Evolutionary conservation across 1,140 invertebrate genomes (phyloP), one percentile per base, ranked within the genome.

Genomic region (Drosophila littoralis): DNA sequence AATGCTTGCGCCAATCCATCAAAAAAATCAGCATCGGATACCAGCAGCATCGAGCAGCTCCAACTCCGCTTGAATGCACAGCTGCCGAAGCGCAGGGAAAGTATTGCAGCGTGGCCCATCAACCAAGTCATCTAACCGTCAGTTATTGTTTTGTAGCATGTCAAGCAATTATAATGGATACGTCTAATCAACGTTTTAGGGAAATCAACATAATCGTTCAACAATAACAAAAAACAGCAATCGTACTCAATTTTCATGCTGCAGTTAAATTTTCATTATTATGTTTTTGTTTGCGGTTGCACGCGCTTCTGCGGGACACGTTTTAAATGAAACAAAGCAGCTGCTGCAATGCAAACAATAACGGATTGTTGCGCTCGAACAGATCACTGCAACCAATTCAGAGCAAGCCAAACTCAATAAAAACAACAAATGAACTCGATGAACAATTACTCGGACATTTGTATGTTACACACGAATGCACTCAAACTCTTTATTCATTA

Each of bases 131-230:
- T 75, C 60, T 58, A 58, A 43, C 45, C 58, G 58, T 70, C 66
- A 58, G 77, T 81, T 71, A 61, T 81, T 79, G 65, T 65, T 78
- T 86, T 86, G 78, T 85, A 72, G 72, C 65, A 70, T 78, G 75
- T 65, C 77, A 68, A 66, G 68, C 83, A 86, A 86, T 86, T 88
- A 86, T 88, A 86, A 88, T 86, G 79, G 79, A 86, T 75, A 79
- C 79, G 77, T 82, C 83, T 86, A 86, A 86, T 86, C 83, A 86
- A 86, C 80, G 72, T 88, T 86, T 86, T 83, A 82, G 83, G 84
- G 78, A 85, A 86, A 86, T 86, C 83, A 88, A 86, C 57, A 61
- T 70, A 75, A 75, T 35, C 70, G 54, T 57, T 57, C 69, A 58
- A 50, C 33, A 66, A 64, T 22, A 58, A 65, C 52, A 79, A 78